These are phyloP conservation scores for Heterodera filipjevi DNA, from an alignment of 2,888 invertebrate genomes.

Conservation along the genomic window DNA sequence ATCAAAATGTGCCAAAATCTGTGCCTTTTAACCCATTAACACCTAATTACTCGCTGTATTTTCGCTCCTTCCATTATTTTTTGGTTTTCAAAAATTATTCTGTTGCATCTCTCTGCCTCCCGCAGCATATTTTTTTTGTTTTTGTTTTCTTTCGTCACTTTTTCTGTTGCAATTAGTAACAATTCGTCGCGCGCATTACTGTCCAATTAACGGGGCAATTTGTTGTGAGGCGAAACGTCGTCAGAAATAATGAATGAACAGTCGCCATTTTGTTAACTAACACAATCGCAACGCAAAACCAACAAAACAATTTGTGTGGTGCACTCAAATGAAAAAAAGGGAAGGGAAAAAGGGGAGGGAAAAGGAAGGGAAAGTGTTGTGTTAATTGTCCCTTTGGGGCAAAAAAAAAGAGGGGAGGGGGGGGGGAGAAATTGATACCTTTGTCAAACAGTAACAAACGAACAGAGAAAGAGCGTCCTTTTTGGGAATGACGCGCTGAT, in stretches of 20 bases:
- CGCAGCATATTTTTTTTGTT: not conserved
- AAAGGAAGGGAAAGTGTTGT: too few species aligned
- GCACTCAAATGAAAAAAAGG: not conserved
- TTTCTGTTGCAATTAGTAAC: not conserved
- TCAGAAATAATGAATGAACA: not conserved
- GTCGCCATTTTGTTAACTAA: not conserved
- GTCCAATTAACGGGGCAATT: slow-evolving; percentile 10
- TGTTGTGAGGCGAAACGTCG: not conserved
- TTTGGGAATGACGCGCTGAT: too few species aligned
- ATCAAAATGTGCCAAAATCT: too few species aligned
- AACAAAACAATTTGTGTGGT: not conserved
- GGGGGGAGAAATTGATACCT: not conserved
- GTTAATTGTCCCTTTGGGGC: not conserved
- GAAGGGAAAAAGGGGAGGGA: too few species aligned
- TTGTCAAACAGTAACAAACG: not conserved
- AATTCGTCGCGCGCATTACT: slow-evolving; percentile 5
- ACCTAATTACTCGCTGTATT: too few species aligned
- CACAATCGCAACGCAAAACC: not conserved
- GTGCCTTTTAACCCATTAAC: too few species aligned
- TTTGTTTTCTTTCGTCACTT: not conserved
- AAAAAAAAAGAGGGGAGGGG: not conserved
- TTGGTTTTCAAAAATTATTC: too few species aligned
- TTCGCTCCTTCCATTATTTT: too few species aligned
- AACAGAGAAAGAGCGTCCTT: too few species aligned
- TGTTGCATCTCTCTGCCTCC: too few species aligned